A percentile compares a stretch with the other conserved stretches of the same genome.
Evolutionary conservation across 1,140 invertebrate species (phyloP).

Genomic region (Daktulosphaira vitifoliae): DNA sequence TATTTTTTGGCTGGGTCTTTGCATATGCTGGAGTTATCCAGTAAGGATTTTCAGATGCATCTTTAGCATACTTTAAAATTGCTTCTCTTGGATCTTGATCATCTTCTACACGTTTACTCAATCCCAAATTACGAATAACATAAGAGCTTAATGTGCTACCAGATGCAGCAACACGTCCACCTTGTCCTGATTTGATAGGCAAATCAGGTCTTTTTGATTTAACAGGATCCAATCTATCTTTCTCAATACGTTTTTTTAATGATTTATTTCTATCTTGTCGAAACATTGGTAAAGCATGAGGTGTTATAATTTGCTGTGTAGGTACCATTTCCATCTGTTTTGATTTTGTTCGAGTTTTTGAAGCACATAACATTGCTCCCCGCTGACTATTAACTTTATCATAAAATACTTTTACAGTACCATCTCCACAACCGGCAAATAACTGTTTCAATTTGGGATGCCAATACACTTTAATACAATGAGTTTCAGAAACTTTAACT

Average conservation of each 20-base stretch:
- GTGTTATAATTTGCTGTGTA: conserved; percentile 91
- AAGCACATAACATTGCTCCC: conserved; percentile 84
- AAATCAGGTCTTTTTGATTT: conserved; percentile 91
- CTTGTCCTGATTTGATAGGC: conserved; percentile 85
- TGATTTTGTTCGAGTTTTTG: conserved; percentile 68
- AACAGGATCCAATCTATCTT: conserved; percentile 80
- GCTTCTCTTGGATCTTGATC: conserved; percentile 95
- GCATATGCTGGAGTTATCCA: conserved; percentile 58
- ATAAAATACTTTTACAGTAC: conserved; percentile 82
- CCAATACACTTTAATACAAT: conserved; percentile 85
- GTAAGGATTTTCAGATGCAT: conserved; percentile 93
- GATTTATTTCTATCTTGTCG: conserved; percentile 84
- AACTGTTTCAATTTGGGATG: conserved; percentile 96
- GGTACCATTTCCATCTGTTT: conserved; percentile 78
- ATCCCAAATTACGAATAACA: conserved; percentile 88
- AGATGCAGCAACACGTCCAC: conserved; percentile 86
- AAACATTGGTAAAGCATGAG: conserved; percentile 92
- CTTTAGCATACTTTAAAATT: conserved; percentile 93
- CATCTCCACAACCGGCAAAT: conserved; percentile 86
- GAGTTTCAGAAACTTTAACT: conserved; percentile 66
- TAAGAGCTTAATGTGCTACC: conserved; percentile 95
- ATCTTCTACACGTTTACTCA: conserved; percentile 87
- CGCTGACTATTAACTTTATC: conserved; percentile 75
- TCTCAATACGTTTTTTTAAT: conserved; percentile 83
- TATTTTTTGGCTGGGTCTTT: conserved; percentile 50